Percentiles rank a stretch among this genome's conserved stretches.
Evolutionary conservation across 2,888 invertebrate genomes (phyloP).

Genomic region (Dicyrtomina minuta): DNA sequence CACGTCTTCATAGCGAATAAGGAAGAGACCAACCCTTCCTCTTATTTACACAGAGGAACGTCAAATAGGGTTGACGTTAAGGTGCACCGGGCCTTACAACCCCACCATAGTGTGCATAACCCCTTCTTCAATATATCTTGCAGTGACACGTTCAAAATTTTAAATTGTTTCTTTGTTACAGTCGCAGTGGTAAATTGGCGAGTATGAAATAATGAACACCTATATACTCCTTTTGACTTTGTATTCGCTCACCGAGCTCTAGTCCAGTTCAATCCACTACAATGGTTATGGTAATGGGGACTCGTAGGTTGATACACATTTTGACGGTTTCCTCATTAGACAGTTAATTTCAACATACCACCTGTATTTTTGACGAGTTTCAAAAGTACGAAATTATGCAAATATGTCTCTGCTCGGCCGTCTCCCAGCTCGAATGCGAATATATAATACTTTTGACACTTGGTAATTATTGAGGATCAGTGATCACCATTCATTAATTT

Average conservation of each 20-base stretch:
- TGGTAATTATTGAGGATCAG: too few species aligned
- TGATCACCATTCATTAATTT: too few species aligned
- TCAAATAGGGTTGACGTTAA: too few species aligned
- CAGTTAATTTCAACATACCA: slow-evolving; percentile 12
- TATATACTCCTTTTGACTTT: slow-evolving; percentile 19
- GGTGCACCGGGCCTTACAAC: too few species aligned
- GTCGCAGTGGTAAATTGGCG: neutral
- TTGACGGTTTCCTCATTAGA: slow-evolving; percentile 13
- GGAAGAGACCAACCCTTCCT: too few species aligned
- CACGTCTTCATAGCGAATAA: too few species aligned
- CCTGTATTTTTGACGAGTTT: slow-evolving; percentile 6
- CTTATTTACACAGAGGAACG: too few species aligned
- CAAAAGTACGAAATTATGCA: slow-evolving; percentile 16
- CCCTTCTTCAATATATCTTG: too few species aligned
- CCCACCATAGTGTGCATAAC: too few species aligned
- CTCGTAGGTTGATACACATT: neutral
- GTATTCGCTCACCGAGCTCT: slow-evolving; percentile 12
- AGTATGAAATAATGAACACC: slow-evolving; percentile 13
- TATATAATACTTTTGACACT: too few species aligned
- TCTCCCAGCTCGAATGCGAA: too few species aligned
- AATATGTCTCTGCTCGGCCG: neutral
- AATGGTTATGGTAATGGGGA: slow-evolving; percentile 10
- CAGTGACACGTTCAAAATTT: neutral
- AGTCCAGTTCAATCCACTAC: too few species aligned
- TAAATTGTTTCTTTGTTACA: neutral